phyloP scores from a whole-genome alignment of 2,797 vertebrate species.

The Phoebastria nigripes region DNA sequence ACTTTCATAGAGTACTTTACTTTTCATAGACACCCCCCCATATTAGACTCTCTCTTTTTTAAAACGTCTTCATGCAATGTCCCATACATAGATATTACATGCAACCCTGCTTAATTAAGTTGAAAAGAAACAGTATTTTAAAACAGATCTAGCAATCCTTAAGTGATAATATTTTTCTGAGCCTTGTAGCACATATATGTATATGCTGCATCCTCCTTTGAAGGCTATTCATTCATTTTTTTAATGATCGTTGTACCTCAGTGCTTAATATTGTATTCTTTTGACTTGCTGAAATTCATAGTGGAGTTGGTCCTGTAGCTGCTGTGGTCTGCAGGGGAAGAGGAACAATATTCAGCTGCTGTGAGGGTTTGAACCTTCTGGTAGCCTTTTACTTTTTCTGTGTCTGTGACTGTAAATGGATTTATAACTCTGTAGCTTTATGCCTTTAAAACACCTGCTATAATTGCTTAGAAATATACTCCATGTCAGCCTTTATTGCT shows the following conservation, averaged over 20 bases:
- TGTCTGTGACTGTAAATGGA: constrained; percentile 1
- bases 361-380: neutral
- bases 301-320: neutral
- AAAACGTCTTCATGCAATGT: rapidly evolving
- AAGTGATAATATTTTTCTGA: neutral
- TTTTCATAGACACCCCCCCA: neutral
- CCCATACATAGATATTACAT: neutral
- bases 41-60: neutral
- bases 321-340: neutral
- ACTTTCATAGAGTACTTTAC: neutral
- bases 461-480: constrained; percentile 47
- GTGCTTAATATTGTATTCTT: neutral
- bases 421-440: constrained; percentile 39
- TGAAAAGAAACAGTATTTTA: neutral
- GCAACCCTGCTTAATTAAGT: neutral
- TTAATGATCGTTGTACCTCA: neutral
- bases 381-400: neutral
- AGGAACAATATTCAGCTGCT: neutral
- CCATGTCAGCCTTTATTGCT: constrained; percentile 51
- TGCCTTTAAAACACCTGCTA: constrained; percentile 44
- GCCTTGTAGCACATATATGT: neutral
- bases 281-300: neutral
- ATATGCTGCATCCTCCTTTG: neutral
- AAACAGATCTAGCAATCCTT: neutral
- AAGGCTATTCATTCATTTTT: neutral